Conservation (phyloP, 2,113 vertebrate species). For the Microcebus tavaratra region DNA sequence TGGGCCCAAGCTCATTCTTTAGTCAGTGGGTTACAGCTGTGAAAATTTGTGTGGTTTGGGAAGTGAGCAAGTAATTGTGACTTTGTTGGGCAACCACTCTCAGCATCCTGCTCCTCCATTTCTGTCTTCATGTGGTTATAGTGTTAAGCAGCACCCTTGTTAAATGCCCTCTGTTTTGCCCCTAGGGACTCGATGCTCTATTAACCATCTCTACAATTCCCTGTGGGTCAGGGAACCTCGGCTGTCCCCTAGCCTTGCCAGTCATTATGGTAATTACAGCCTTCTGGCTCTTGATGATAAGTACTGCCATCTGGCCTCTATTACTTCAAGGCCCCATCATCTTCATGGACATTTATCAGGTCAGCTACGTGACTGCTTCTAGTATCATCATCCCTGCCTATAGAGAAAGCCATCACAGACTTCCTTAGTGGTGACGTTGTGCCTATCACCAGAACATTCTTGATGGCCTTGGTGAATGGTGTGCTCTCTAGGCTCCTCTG, state of each 20-base stretch:
- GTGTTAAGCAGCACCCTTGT: background rate
- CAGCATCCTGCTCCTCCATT: background rate
- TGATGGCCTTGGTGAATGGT: background rate
- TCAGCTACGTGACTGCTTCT: background rate
- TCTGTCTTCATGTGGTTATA: slow-evolving; percentile 18
- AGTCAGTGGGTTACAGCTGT: background rate
- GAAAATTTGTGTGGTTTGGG: background rate
- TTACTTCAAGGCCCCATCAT: background rate
- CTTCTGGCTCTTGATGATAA: background rate
- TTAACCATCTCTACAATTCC: background rate
- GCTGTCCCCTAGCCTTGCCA: background rate
- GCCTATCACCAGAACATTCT: background rate
- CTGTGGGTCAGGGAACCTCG: background rate
- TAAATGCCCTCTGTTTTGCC: background rate
- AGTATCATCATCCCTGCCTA: background rate
- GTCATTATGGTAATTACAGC: slow-evolving; percentile 37
- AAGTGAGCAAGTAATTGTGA: background rate
- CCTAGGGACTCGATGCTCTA: background rate
- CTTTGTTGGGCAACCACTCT: background rate
- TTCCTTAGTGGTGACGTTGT: background rate
- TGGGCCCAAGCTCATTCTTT: background rate
- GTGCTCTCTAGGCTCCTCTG: background rate
- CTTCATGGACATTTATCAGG: background rate
- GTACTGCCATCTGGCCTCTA: background rate
- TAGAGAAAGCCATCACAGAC: background rate